Conservation (phyloP, 2,888 invertebrate genomes). For the Drosophila fulvimacula region DNA sequence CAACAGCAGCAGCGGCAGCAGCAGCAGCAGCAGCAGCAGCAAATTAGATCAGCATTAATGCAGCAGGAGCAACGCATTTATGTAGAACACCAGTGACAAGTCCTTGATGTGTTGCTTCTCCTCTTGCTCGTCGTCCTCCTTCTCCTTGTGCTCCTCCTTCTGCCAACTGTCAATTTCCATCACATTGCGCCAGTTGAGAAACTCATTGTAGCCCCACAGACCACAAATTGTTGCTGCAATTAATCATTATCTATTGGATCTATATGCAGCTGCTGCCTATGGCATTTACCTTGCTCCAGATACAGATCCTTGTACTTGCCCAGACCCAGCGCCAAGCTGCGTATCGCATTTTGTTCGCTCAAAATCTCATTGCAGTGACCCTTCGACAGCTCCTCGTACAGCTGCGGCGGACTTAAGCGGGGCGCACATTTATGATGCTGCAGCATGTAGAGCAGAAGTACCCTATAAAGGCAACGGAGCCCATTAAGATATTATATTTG, state of each 20-base stretch:
- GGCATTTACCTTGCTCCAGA: conserved; percentile 79
- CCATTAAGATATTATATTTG: background rate
- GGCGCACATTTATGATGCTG: conserved; percentile 79
- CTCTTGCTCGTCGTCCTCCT: conserved; percentile 57
- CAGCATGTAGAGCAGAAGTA: conserved; percentile 77
- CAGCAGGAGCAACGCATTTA: conserved; percentile 77
- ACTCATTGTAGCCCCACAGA: conserved; percentile 79
- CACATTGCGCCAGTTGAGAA: conserved; percentile 80
- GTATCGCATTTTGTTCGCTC: conserved; percentile 78
- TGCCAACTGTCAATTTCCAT: conserved; percentile 72
- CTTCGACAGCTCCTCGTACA: conserved; percentile 69
- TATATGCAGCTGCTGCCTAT: background rate
- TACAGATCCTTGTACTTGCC: conserved; percentile 81
- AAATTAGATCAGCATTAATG: conserved; percentile 52
- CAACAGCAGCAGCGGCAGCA: conserved; percentile 8
- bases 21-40: conserved; percentile 21
- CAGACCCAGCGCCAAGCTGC: conserved; percentile 73
- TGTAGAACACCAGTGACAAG: conserved; percentile 75
- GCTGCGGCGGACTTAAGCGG: conserved; percentile 57
- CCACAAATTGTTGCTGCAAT: conserved; percentile 77
- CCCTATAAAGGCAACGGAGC: conserved; percentile 41
- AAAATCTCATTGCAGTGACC: conserved; percentile 74
- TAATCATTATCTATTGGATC: conserved; percentile 4
- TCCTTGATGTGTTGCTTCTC: conserved; percentile 74
- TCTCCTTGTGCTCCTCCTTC: conserved; percentile 45